Evolutionary conservation across 2,797 vertebrate species (phyloP), one percentile per base, ranked within the genome.

Genomic region (Pseudomugil gertrudae): DNA sequence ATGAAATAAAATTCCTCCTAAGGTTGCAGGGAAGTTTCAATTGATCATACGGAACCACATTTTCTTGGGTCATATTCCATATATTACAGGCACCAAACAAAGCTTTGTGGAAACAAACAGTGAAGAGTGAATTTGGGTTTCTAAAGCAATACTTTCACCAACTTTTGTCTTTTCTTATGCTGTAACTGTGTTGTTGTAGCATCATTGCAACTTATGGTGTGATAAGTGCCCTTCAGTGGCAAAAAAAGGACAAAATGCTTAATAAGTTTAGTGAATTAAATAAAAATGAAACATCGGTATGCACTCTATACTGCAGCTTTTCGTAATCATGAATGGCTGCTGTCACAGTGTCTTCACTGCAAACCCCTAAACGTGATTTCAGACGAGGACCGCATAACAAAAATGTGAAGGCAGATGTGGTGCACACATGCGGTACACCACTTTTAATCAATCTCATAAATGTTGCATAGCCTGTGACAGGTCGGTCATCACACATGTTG

Each of bases 101-200:
- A 52, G 50, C 50, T 51, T 14, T 51, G 26, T 24, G 15, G 10
- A 51, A 51, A 27, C 48, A 51, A 14, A 27, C 27, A 11, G 24
- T 52, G 15, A 45, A 45, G 21, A 52, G 35, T 24, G 29, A 3
- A 21, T 45, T 65, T 23, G 9, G 9, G 9, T 65, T 61, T 63
- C 67, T 26, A 63, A 48, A 64, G 35, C 48, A 72, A 51, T 21
- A 55, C 57, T 21, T 53, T 57, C 48, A 38, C 40, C 38, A 35
- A 26, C 38, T 24, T 24, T 30, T 54, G 53, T 63, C 36, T 45
- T 67, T 40, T 62, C 23, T 65, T 38, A 60, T 62, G 40, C 32
- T 51, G 47, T 61, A 69, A 61, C 24, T 7, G 36, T 61, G 53
- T 62, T 51, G 21, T 43, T 5, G 7, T 21, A 19, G 32, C 32